phyloP scores from a whole-genome alignment of 2,113 vertebrate genomes.

The Cheirogaleus medius region DNA sequence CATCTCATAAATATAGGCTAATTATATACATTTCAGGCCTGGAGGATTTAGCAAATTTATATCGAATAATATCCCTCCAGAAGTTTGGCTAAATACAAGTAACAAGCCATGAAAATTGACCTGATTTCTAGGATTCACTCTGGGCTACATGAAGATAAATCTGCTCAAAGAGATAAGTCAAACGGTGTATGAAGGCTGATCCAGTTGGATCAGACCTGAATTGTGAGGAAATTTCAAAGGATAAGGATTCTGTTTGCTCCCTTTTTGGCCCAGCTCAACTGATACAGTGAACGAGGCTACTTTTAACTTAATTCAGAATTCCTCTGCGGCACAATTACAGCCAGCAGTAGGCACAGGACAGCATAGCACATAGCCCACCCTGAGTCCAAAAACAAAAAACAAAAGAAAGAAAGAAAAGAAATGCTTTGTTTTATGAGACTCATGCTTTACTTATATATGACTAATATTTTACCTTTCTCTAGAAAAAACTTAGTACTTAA shows the following conservation, averaged over 20 bases:
- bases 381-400: conserved; percentile 57
- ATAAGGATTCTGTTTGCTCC: conserved; percentile 63
- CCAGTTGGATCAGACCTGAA: conserved; percentile 77
- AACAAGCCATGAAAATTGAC: conserved; percentile 79
- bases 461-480: conserved; percentile 38
- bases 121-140: conserved; percentile 77
- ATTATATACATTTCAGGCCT: conserved; percentile 72
- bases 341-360: conserved; percentile 39
- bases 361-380: conserved; percentile 56
- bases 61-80: conserved; percentile 24
- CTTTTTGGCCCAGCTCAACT: conserved; percentile 76
- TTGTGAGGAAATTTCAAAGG: conserved; percentile 81
- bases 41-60: conserved; percentile 63
- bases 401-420: neutral
- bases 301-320: conserved; percentile 71
- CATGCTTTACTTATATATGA: neutral
- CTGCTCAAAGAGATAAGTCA: conserved; percentile 72
- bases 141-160: conserved; percentile 73
- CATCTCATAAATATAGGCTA: neutral
- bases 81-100: conserved; percentile 78
- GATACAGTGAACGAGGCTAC: conserved; percentile 72
- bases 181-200: conserved; percentile 73
- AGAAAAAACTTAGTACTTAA: neutral
- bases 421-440: neutral
- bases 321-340: conserved; percentile 74